Conservation (phyloP, 2,888 invertebrate genomes). For the Temnothorax unifasciatus region DNA sequence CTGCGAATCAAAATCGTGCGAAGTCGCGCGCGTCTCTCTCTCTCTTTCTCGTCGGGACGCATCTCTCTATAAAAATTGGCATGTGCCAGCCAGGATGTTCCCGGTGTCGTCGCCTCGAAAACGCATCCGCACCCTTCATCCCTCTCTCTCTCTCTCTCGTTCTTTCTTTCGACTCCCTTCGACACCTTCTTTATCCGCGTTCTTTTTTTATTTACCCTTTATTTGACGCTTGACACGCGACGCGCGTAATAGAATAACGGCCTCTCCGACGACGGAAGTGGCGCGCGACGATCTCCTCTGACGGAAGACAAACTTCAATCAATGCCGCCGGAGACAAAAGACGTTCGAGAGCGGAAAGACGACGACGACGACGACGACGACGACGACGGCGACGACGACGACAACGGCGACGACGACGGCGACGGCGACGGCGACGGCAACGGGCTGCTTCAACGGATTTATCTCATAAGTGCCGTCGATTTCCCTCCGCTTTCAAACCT, state of each 20-base stretch:
- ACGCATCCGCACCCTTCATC: slow-evolving; percentile 59
- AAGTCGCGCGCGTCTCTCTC: not conserved
- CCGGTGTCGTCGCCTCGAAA: slow-evolving; percentile 12
- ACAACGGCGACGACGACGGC: too few species aligned
- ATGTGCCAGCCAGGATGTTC: slow-evolving; percentile 64
- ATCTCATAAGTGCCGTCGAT: slow-evolving; percentile 61
- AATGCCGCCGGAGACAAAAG: slow-evolving; percentile 74
- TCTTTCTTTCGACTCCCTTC: slow-evolving; percentile 17
- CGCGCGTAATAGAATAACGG: slow-evolving; percentile 78
- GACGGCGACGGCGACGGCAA: slow-evolving; percentile 17
- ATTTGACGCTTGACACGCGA: slow-evolving; percentile 75
- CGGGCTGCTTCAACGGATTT: slow-evolving; percentile 50
- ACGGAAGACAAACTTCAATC: slow-evolving; percentile 77
- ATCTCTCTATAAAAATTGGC: slow-evolving; percentile 71
- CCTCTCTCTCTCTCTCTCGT: slow-evolving; percentile 24
- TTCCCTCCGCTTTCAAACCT: slow-evolving; percentile 55
- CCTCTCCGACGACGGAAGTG: slow-evolving; percentile 61
- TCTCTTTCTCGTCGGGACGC: not conserved
- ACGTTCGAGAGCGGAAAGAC: slow-evolving; percentile 59
- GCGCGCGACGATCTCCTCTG: slow-evolving; percentile 70
- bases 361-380: slow-evolving; percentile 29
- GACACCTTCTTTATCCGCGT: slow-evolving; percentile 20
- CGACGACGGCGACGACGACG: slow-evolving; percentile 7
- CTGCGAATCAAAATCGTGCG: slow-evolving; percentile 62
- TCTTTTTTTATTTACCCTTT: slow-evolving; percentile 69